phyloP scores from a whole-genome alignment of 2,797 vertebrate species.

The Miopithecus talapoin region DNA sequence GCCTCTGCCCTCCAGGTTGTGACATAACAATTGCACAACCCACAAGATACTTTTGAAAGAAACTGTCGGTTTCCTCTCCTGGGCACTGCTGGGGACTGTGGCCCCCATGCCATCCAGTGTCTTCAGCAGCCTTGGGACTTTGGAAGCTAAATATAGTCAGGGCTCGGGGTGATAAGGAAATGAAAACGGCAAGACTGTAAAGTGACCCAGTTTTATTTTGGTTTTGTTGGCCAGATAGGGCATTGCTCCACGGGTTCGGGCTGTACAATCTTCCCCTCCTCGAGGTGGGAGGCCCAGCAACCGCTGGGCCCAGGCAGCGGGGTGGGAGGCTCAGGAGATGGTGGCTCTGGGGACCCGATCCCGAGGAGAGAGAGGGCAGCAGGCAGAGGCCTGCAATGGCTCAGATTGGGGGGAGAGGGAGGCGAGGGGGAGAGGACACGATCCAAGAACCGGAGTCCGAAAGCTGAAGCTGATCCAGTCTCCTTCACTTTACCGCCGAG shows the following conservation, averaged over 20 bases:
- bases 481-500: slow-evolving; percentile 43
- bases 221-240: slow-evolving; percentile 49
- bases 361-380: neutral
- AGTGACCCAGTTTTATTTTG: slow-evolving; percentile 78
- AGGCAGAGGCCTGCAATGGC: slow-evolving; percentile 64
- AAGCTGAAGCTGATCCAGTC: slow-evolving; percentile 30
- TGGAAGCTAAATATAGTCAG: neutral
- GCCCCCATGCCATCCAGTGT: neutral
- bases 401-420: slow-evolving; percentile 46
- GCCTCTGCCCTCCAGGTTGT: slow-evolving; percentile 29
- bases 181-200: slow-evolving; percentile 61
- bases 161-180: slow-evolving; percentile 50
- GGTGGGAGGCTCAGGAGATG: neutral
- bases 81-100: neutral
- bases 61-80: slow-evolving; percentile 52
- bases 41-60: slow-evolving; percentile 57
- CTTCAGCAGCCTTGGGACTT: neutral
- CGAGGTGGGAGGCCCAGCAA: neutral
- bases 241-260: neutral
- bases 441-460: slow-evolving; percentile 8
- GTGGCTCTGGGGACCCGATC: slow-evolving; percentile 19
- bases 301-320: neutral
- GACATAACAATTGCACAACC: slow-evolving; percentile 52
- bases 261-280: neutral
- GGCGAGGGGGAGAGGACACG: neutral